A percentile compares a stretch with the other conserved stretches of the same genome.
These are phyloP conservation scores for Psittacula cyanocephala DNA, from an alignment of 2,113 vertebrate genomes.

Conservation along the genomic window DNA sequence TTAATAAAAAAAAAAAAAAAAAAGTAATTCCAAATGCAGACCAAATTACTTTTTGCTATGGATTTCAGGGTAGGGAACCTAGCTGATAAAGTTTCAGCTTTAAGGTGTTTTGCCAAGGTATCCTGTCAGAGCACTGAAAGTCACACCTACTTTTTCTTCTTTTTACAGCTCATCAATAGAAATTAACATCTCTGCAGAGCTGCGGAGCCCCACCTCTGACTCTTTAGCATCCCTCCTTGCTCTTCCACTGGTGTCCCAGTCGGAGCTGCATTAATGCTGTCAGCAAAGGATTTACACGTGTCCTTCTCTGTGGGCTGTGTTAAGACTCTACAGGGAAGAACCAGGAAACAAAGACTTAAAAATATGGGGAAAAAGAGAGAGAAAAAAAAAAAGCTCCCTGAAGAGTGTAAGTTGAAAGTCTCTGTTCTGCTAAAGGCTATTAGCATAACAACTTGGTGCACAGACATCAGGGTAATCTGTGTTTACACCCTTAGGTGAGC, in stretches of 20 bases:
- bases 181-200: not conserved
- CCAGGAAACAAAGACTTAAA: not conserved
- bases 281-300: not conserved
- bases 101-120: not conserved
- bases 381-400: not conserved
- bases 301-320: not conserved
- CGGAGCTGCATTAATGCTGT: not conserved
- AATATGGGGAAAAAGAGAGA: not conserved
- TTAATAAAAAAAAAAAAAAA: not conserved
- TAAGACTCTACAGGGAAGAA: not conserved
- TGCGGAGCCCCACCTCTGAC: not conserved
- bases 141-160: not conserved
- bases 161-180: not conserved
- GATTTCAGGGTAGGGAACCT: not conserved
- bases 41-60: rapidly evolving
- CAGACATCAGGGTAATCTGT: not conserved
- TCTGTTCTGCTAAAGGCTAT: not conserved
- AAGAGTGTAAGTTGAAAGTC: not conserved
- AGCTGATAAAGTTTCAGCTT: not conserved
- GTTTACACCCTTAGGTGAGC: not conserved
- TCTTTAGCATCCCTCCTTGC: not conserved
- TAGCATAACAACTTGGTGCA: not conserved
- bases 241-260: not conserved
- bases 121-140: not conserved
- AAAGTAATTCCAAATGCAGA: not conserved